These are phyloP conservation scores for Gryllus bimaculatus DNA, from an alignment of 1,140 invertebrate species.

Conservation along the genomic window DNA sequence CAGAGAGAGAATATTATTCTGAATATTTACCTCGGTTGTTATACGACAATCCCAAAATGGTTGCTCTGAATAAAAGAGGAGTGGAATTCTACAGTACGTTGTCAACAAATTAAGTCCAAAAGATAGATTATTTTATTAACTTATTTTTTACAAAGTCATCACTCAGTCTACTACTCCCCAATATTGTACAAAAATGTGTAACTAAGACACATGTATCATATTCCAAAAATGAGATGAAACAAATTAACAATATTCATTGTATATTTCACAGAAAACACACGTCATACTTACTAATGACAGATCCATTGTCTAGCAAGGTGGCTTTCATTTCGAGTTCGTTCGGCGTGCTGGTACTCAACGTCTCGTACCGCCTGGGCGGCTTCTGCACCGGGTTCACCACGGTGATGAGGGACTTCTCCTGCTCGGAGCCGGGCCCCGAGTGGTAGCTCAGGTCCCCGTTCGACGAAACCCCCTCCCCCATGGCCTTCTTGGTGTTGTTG, in stretches of 20 bases:
- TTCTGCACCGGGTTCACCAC: constrained; percentile 73
- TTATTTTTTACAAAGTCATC: not conserved
- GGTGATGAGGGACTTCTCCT: constrained; percentile 69
- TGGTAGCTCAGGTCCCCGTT: constrained; percentile 35
- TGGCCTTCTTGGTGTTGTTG: constrained; percentile 26
- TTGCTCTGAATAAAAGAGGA: constrained; percentile 4
- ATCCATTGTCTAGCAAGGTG: constrained; percentile 59
- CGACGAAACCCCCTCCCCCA: constrained; percentile 21
- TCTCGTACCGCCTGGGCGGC: constrained; percentile 57
- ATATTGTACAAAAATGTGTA: not conserved
- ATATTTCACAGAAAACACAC: not conserved
- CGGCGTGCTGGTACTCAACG: constrained; percentile 50
- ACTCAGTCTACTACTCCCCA: not conserved
- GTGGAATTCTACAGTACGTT: not conserved
- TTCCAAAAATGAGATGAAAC: not conserved
- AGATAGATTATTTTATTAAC: not conserved
- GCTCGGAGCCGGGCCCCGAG: constrained; percentile 57
- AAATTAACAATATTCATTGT: not conserved
- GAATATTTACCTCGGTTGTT: constrained; percentile 4
- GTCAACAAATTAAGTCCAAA: not conserved
- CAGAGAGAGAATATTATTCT: constrained; percentile 5
- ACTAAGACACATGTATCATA: not conserved
- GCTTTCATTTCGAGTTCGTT: constrained; percentile 71
- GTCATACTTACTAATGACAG: constrained; percentile 55
- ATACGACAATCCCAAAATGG: constrained; percentile 4